Base-by-base conservation (phyloP, 2,113 vertebrate genomes). In the Pampusana beccarii region DNA sequence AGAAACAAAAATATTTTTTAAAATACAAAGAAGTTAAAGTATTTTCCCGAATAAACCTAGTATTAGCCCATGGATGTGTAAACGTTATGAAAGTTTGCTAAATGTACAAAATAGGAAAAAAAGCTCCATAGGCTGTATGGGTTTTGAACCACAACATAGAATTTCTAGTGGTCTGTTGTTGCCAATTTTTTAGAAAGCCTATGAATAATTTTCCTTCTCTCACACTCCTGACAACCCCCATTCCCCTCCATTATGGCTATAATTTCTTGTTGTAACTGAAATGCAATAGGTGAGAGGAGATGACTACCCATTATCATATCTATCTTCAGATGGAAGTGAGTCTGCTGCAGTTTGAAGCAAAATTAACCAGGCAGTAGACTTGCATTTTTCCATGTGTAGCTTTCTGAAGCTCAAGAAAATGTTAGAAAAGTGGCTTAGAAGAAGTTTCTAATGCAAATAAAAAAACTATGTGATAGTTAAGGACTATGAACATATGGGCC, bases 211-310 rank as follows among this genome's bases (percentile, higher is more conserved):
- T 93, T 57, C 40, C n/a, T 70, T 94, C 44, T 61, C 79, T 95
- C 46, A 50, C 79, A 90, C 42, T 58, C 51, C 56, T 90, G 58
- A 83, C 84, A 91, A 26, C 28, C 33, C 64, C 46, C 20, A 66
- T 86, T 80, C 64, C 46, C 14, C 64, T 61, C 85, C 74, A 77
- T 95, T 80, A 53, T 53, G 36, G 11, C 29, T 78, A 28, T 16
- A 84, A 91, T 93, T 80, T 87, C 93, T 89, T 94, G 57, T 42
- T 89, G 34, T n/a, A 87, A 31, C 31, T 90, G 71, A 77, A 91
- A 96, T 51, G n/a, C 33, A 88, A 23, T 24, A 85, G 57, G 33
- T 62, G 29, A 88, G 80, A 71, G 48, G 44, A 92, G 54, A 50
- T 51, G 81, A 75, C 19, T 77, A 50, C 17, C 36, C 14, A 60